phyloP scores from a whole-genome alignment of 1,140 invertebrate genomes.

The Nomia melanderi region DNA sequence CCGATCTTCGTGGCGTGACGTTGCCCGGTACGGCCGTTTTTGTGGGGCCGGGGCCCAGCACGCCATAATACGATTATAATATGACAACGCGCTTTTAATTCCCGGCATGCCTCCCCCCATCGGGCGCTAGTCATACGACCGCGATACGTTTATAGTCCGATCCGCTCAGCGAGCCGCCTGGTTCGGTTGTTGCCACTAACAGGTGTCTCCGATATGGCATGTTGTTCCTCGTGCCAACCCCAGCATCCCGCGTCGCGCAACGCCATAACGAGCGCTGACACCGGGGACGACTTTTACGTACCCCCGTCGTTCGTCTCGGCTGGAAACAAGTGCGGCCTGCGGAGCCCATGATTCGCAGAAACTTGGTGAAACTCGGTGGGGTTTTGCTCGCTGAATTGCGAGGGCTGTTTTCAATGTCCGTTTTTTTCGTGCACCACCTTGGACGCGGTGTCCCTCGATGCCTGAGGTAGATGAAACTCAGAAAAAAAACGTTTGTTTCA shows the following conservation, averaged over 20 bases:
- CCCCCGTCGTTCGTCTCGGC: constrained; percentile 20
- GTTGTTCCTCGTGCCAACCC: constrained; percentile 70
- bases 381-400: not conserved
- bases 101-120: constrained; percentile 66
- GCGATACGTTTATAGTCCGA: constrained; percentile 68
- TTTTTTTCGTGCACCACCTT: not conserved
- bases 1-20: constrained; percentile 44
- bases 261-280: constrained; percentile 65
- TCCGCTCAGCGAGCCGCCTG: constrained; percentile 31
- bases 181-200: constrained; percentile 67
- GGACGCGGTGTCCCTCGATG: no score
- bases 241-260: constrained; percentile 59
- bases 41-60: constrained; percentile 44
- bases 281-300: constrained; percentile 47
- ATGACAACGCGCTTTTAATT: constrained; percentile 76
- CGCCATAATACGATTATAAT: constrained; percentile 77
- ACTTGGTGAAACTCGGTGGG: not conserved
- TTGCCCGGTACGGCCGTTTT: constrained; percentile 53
- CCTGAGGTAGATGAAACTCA: no score
- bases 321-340: not conserved
- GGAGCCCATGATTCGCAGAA: constrained; percentile 3
- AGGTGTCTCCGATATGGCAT: constrained; percentile 78
- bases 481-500: no score
- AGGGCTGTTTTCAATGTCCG: not conserved
- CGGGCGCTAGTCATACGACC: constrained; percentile 66